Evolutionary conservation across 2,797 vertebrate genomes (phyloP).

Genomic region (Pterois miles): DNA sequence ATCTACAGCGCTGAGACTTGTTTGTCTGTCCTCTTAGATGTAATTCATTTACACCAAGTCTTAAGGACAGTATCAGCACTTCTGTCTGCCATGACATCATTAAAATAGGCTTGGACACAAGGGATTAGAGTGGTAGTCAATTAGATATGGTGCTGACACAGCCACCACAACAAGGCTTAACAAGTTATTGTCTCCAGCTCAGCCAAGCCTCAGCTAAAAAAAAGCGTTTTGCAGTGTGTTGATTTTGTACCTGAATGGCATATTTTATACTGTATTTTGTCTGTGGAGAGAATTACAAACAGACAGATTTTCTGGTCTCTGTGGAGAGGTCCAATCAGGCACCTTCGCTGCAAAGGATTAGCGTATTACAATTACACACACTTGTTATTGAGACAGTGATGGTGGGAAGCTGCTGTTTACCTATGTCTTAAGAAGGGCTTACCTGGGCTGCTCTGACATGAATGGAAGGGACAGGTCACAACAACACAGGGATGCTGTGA

Average conservation of each 20-base stretch:
- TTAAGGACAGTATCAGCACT: slow-evolving; percentile 61
- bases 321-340: slow-evolving; percentile 14
- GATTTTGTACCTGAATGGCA: slow-evolving; percentile 5
- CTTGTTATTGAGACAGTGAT: slow-evolving; percentile 46
- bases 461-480: slow-evolving; percentile 29
- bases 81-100: slow-evolving; percentile 63
- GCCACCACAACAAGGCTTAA: slow-evolving; percentile 23
- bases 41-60: slow-evolving; percentile 62
- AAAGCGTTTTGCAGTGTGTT: background rate
- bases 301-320: background rate
- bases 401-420: slow-evolving; percentile 54
- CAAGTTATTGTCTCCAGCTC: slow-evolving; percentile 43
- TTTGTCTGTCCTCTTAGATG: slow-evolving; percentile 48
- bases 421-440: slow-evolving; percentile 32
- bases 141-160: slow-evolving; percentile 55
- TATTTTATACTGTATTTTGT: background rate
- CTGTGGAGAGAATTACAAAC: background rate
- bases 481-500: slow-evolving; percentile 11
- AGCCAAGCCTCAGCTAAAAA: slow-evolving; percentile 1
- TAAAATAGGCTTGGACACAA: slow-evolving; percentile 54
- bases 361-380: slow-evolving; percentile 33
- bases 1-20: slow-evolving; percentile 20
- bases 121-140: slow-evolving; percentile 58
- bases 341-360: slow-evolving; percentile 48
- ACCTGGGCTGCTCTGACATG: slow-evolving; percentile 49